These are phyloP conservation scores for Myotis vivesi DNA, from an alignment of 2,797 vertebrate genomes.

Conservation along the genomic window DNA sequence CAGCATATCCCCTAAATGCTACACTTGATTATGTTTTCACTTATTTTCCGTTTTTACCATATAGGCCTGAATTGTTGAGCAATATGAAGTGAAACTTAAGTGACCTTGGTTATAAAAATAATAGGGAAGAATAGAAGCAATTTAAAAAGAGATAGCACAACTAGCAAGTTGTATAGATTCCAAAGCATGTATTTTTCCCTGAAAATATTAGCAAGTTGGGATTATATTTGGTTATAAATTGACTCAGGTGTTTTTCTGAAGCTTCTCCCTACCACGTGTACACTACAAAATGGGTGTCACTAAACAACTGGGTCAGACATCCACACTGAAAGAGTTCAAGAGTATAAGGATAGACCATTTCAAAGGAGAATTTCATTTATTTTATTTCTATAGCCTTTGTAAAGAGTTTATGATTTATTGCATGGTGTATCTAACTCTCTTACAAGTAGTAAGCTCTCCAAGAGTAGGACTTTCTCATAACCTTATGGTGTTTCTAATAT, in stretches of 20 bases:
- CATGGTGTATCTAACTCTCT: neutral
- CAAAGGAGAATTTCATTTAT: neutral
- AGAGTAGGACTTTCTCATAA: neutral
- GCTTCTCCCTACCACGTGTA: neutral
- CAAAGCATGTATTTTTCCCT: neutral
- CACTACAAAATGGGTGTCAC: neutral
- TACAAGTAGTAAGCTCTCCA: neutral
- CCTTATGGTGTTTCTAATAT: neutral
- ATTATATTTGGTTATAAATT: neutral
- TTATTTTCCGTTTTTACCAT: conserved; percentile 69
- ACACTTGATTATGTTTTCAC: conserved; percentile 60
- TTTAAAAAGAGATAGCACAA: conserved; percentile 59
- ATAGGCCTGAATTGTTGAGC: conserved; percentile 7
- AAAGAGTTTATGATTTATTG: neutral
- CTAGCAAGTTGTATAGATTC: conserved; percentile 15
- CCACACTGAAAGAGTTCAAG: neutral
- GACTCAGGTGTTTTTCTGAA: neutral
- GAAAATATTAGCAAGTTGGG: neutral
- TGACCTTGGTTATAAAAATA: conserved; percentile 73
- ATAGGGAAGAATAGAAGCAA: conserved; percentile 48
- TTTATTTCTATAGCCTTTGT: neutral
- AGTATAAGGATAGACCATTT: neutral
- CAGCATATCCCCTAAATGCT: conserved; percentile 79
- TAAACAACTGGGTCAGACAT: neutral
- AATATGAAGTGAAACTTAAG: conserved; percentile 62